Evolutionary conservation across 2,797 vertebrate genomes (phyloP), one percentile per base, ranked within the genome.

Genomic region (Esox masquinongy): DNA sequence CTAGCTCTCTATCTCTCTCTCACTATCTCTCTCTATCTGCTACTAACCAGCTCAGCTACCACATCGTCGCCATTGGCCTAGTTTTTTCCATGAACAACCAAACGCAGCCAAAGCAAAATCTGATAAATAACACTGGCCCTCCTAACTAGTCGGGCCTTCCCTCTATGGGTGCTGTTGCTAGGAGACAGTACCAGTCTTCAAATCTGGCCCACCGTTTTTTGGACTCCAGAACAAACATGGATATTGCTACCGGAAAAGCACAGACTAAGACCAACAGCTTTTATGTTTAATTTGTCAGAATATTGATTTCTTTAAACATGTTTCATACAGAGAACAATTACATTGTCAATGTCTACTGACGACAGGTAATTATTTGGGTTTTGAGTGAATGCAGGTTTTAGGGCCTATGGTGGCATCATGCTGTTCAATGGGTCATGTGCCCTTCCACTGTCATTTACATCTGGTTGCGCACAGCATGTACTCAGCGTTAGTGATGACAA

Each of bases 121-220:
- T 81, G 85, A 88, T 86, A 88, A 86, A 88, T 76, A 85, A 85
- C 84, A 70, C 76, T 77, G 74, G 80, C 81, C 86, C 81, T 77
- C 43, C 63, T 85, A 82, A 88, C 87, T 78, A 82, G 79, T 84
- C 82, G 78, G 64, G 78, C 83, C 84, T 81, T 26, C 81, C 61
- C 75, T 85, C 76, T 84, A 87, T 75, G 89, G 86, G 84, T 88
- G 83, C 81, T 90, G 92, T 93, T 93, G 92, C 92, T 93, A 92
- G 91, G 92, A 92, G 88, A 93, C 92, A n/a, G 83, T 70, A 22
- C 53, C 53, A 77, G 80, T 79, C 87, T 84, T 87, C 77, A 61
- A 88, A 91, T 89, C 87, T 86, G 88, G 85, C 86, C 80, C 92
- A 92, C 89, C 90, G 90, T 84, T 83, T 88, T 79, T 69, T 36